Evolutionary conservation across 2,797 vertebrate species (phyloP), one percentile per base, ranked within the genome.

Genomic region (Betta splendens): DNA sequence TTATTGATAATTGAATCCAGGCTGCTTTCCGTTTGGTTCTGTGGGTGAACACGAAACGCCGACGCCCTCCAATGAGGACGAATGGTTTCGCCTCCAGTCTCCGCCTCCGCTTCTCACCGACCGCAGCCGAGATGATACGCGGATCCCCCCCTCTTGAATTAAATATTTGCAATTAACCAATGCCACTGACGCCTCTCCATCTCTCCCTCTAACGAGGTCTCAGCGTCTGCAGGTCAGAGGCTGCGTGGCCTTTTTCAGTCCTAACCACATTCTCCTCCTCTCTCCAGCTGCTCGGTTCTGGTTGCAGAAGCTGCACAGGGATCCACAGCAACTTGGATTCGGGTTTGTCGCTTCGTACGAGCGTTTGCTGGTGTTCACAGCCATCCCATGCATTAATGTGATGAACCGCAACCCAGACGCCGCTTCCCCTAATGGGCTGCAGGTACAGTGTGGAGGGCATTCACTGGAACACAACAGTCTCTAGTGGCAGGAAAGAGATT

Each of bases 401-500:
- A 18, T 45, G 5, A 17, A 8, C 10, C 2, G 3, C n/a, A 29
- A 9, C 12, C 38, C 26, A 22, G 33, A n/a, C 7, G 36, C 23
- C 7, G 43, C 42, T 15, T 62, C 58, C 11, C 26, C 47, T 37
- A 11, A 48, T 42, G 12, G 28, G 51, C 32, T 40, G 44, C 39
- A n/a, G 23, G 39, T 37, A 12, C 33, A 55, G 33, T 7, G 4
- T 26, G 10, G 51, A 40, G 56, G 23, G 38, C 57, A 70, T 72
- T 80, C 52, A 71, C 43, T 87, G 73, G 75, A 79, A 69, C 62
- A 80, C 64, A 81, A 84, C 70, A 83, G 84, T 87, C 89, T 86
- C 89, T 89, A 83, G 81, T 87, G 90, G 85, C 32, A 63, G 61
- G 75, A 59, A 8, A 26, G 49, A 58, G 29, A 31, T 63, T 77